Conservation (phyloP, 2,113 vertebrate genomes). For the Coptodon rendalli region DNA sequence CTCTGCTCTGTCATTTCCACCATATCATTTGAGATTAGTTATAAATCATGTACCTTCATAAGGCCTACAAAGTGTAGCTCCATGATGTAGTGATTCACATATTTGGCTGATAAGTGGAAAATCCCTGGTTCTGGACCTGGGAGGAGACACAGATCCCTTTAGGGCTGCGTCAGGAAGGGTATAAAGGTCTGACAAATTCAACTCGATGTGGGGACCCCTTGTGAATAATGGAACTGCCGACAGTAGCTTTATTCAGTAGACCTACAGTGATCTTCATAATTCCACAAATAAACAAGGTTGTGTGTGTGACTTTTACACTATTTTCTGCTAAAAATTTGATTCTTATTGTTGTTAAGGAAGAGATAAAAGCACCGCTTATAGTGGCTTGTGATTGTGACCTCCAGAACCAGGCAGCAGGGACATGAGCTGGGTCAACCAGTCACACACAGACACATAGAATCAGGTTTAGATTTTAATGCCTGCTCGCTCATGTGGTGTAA, state of each 20-base stretch:
- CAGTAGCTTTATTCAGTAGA: not conserved
- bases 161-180: too few relatives aligned
- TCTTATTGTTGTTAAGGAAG: not conserved
- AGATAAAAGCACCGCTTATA: not conserved
- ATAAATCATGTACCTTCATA: not conserved
- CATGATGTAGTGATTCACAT: not conserved
- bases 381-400: not conserved
- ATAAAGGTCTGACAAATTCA: too few relatives aligned
- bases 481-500: constrained; percentile 1
- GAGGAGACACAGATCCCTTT: too few relatives aligned
- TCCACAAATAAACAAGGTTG: not conserved
- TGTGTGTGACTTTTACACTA: not conserved
- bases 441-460: not conserved
- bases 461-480: constrained; percentile 9
- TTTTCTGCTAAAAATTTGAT: not conserved
- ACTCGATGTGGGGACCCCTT: not conserved
- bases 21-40: not conserved
- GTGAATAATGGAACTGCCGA: not conserved
- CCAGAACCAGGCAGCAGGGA: not conserved
- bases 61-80: not conserved
- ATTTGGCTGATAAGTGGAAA: not conserved
- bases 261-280: not conserved
- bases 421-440: not conserved
- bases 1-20: not conserved
- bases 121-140: not conserved